Base-by-base conservation (phyloP, 2,888 invertebrate species). In the Lutraria lutraria region DNA sequence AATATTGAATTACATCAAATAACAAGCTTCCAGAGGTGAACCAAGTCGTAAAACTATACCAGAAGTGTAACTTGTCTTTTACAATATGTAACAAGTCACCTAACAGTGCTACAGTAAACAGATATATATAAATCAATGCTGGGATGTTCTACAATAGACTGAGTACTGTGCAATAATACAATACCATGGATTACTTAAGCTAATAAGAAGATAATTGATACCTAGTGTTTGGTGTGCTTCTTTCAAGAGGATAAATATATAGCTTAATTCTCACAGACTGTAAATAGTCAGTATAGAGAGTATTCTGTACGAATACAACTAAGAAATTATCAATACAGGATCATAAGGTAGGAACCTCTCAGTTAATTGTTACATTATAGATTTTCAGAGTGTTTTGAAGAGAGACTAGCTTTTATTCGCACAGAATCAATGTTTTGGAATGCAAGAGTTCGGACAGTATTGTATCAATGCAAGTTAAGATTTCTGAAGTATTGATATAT, bases 181-280 rank as follows among this genome's bases (percentile, higher is more conserved):
- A 43, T 43, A 60, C 21, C 19, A 60, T 21, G 60, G 60, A 60
- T 60, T 60, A 60, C 60, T n/a, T n/a, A 25, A 25, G 63, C 25
- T 68, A 68, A 68, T 68, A 25, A 25, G 25, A 68, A 68, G 60
- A 60, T 25, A 68, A 68, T 68, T 68, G 60, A 60, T 60, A 60
- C 60, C 2, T 21, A n/a, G 60, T 60, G 60, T 60, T 60, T 60
- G 19, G 60, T 19, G 60, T 60, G 21, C n/a, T 19, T 19, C 0
- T 60, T 60, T n/a, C 0, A 60, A n/a, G 60, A 8, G n/a, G 21
- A 21, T 60, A 60, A n/a, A 21, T 60, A 19, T 4, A 60, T 2
- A 43, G 43, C 43, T 43, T n/a, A n/a, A n/a, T n/a, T 43, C 43
- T 43, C 4, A 43, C 8, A 13, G 56, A 56, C 16, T 8, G 12